A percentile compares a stretch with the other conserved stretches of the same genome.
Conservation (phyloP, 2,888 invertebrate species). For the Sinopyrophorus schimmeli region DNA sequence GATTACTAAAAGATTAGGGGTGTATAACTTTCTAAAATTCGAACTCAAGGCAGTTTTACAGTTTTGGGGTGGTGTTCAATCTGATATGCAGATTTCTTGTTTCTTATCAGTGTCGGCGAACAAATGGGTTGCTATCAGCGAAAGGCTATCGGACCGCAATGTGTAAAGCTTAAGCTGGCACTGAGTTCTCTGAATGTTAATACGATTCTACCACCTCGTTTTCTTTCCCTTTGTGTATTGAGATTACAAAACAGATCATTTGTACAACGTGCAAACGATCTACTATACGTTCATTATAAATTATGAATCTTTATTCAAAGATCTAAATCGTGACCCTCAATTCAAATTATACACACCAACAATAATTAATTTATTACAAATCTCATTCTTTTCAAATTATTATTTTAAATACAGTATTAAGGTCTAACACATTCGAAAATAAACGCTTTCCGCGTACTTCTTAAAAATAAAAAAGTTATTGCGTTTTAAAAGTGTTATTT, state of each 20-base stretch:
- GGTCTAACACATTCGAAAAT: no score
- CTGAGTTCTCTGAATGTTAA: constrained; percentile 36
- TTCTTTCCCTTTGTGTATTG: constrained; percentile 28
- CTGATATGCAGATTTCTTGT: constrained; percentile 44
- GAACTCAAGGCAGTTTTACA: constrained; percentile 26
- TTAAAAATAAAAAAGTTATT: no score
- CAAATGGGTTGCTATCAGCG: constrained; percentile 39
- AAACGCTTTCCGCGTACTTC: no score
- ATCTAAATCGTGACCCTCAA: no score
- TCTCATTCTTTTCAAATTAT: no score
- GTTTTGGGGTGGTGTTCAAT: constrained; percentile 33
- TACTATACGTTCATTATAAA: constrained; percentile 1
- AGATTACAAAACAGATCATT: constrained; percentile 5
- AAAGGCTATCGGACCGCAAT: constrained; percentile 36
- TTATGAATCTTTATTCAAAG: no score
- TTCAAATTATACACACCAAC: no score
- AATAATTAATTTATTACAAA: no score
- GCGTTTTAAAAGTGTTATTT: no score
- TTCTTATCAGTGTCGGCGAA: constrained; percentile 41
- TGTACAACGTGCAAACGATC: constrained; percentile 13
- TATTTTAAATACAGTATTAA: no score
- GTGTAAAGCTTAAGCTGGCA: constrained; percentile 36
- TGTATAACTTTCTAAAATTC: constrained; percentile 17
- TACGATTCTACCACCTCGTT: constrained; percentile 34
- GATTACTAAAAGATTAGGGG: no score